Percentiles rank a stretch among this genome's conserved stretches.
These are phyloP conservation scores for Danionella cerebrum DNA, from an alignment of 2,113 vertebrate genomes.

Conservation along the genomic window DNA sequence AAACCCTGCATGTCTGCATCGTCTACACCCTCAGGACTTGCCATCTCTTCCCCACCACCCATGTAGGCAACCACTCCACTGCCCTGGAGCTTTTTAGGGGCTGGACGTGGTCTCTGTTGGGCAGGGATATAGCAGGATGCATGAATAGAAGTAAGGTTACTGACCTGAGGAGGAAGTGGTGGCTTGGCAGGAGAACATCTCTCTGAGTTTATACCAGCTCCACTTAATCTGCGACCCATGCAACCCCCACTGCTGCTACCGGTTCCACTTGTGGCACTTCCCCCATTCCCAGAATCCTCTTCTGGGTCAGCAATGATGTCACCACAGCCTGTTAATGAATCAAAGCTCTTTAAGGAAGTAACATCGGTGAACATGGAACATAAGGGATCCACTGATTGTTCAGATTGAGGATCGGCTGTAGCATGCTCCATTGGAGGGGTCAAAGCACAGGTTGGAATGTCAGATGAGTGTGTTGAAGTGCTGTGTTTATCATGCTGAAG, in stretches of 20 bases:
- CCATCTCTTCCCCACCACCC: constrained; percentile 98
- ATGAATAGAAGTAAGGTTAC: constrained; percentile 44
- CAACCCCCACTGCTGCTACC: constrained; percentile 67
- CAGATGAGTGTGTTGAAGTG: constrained; percentile 32
- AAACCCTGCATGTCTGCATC: constrained; percentile 89
- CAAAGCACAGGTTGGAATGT: constrained; percentile 51
- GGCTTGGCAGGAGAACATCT: constrained; percentile 54
- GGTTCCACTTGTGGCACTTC: constrained; percentile 81
- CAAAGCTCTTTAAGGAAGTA: constrained; percentile 98
- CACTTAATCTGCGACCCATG: constrained; percentile 35
- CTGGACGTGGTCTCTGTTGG: constrained; percentile 44
- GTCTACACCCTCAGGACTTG: constrained; percentile 88
- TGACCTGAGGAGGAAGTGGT: constrained; percentile 42
- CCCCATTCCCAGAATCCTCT: constrained; percentile 71
- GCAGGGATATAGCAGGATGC: constrained; percentile 42
- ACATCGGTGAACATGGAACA: constrained; percentile 96
- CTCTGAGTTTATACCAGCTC: constrained; percentile 24
- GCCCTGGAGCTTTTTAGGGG: constrained; percentile 68
- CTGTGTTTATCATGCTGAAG: constrained; percentile 47
- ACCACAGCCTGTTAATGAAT: constrained; percentile 97
- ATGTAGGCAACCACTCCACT: constrained; percentile 85
- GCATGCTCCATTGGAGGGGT: constrained; percentile 72
- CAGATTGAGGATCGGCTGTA: constrained; percentile 83
- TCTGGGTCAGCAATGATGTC: constrained; percentile 97
- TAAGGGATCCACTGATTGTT: constrained; percentile 82